Conservation (phyloP, 1,140 invertebrate species). For the Paraescarpia echinospica region DNA sequence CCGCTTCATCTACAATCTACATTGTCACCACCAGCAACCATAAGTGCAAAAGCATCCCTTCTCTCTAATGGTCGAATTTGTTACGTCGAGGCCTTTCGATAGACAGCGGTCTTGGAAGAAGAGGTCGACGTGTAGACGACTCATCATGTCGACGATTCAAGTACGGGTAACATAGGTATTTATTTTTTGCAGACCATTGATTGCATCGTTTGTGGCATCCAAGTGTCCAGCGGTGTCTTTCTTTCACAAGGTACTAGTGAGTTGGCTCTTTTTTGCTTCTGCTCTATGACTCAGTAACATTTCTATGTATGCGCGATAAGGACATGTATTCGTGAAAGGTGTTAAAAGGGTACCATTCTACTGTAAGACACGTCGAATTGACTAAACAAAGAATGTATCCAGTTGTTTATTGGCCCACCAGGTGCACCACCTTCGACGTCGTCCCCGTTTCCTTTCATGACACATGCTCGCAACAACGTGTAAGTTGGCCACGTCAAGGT, state of each 20-base stretch:
- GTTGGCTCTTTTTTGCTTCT: background rate
- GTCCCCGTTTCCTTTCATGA: background rate
- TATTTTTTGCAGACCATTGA: background rate
- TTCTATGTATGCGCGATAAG: background rate
- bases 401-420: background rate
- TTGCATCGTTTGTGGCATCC: background rate
- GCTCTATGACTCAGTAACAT: background rate
- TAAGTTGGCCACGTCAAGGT: background rate
- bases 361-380: background rate
- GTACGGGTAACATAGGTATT: background rate
- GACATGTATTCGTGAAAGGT: background rate
- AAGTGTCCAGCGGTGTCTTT: background rate
- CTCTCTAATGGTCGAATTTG: background rate
- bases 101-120: no score
- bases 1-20: background rate
- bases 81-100: background rate
- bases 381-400: background rate
- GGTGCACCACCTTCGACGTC: background rate
- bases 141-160: background rate
- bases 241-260: background rate
- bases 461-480: background rate
- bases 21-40: background rate
- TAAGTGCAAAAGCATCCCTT: background rate
- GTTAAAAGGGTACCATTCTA: background rate
- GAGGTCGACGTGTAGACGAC: background rate